Conservation (phyloP, 1,140 invertebrate genomes). For the Pogonognathellus flavescens region DNA sequence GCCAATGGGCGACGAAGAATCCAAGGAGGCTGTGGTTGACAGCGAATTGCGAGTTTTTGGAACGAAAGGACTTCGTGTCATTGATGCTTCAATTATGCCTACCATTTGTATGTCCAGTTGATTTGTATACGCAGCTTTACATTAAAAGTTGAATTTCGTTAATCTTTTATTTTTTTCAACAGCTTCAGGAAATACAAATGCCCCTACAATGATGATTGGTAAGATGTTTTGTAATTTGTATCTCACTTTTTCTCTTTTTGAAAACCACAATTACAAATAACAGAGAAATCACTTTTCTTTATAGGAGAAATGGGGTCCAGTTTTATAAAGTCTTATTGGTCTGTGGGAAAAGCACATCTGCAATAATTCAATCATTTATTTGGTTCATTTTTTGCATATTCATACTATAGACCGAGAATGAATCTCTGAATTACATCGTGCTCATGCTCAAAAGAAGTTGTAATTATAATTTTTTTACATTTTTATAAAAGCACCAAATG, state of each 20-base stretch:
- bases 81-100: conserved; percentile 75
- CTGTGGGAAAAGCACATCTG: not conserved
- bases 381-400: no score
- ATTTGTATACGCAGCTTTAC: not conserved
- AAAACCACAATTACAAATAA: no score
- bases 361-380: no score
- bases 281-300: not conserved
- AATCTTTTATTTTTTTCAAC: no score
- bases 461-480: no score
- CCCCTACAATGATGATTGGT: conserved; percentile 7
- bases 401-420: no score
- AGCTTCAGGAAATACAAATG: not conserved
- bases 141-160: not conserved
- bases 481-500: no score
- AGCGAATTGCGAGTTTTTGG: conserved; percentile 72
- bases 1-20: conserved; percentile 78
- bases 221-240: no score
- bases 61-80: conserved; percentile 71
- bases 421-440: no score
- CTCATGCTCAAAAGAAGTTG: no score
- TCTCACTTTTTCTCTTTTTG: no score
- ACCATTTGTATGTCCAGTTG: conserved; percentile 66
- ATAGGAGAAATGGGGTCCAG: conserved; percentile 13
- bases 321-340: not conserved
- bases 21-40: conserved; percentile 74